Evolutionary conservation across 2,888 invertebrate genomes (phyloP), one percentile per base, ranked within the genome.

Genomic region (Fabriciana adippe): DNA sequence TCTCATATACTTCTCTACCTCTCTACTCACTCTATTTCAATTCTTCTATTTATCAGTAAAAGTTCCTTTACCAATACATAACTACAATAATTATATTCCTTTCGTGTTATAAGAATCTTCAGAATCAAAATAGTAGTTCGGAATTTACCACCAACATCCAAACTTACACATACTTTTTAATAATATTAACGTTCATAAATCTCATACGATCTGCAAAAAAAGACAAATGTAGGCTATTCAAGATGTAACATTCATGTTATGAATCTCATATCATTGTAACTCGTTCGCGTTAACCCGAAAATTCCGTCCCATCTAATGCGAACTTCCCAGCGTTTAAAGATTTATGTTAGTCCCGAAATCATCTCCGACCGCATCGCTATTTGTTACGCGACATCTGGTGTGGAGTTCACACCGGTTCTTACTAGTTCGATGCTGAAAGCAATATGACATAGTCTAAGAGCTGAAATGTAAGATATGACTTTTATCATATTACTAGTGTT

Each of bases 341-440:
- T 81, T 82, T 82, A 81, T 79, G 73, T 68, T 73, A 72, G 74
- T 75, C 80, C 82, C 79, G 74, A 86, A 89, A 87, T 85, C 85
- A 86, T 88, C 82, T 79, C 75, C 69, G 76, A 88, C 88, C 85
- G 78, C 85, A 81, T 79, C 73, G 86, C 85, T 79, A 87, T 88
- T 86, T 85, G 84, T 88, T 87, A 84, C 81, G 84, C 81, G 79
- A 80, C 87, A 87, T 84, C 87, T 88, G 87, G 76, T 74, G 69
- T 68, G 74, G 79, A 84, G 84, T 85, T 84, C 80, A 76, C 82
- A 83, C 84, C 80, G 82, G 83, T 81, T 76, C 73, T 71, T 72
- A 78, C 78, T 74, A 77, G 80, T 79, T 81, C 66, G 57, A 55
- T 66, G 66, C 66, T 55, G 59, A 59, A 61, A 61, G 35, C 61